Evolutionary conservation across 2,113 vertebrate genomes (phyloP), one percentile per base, ranked within the genome.

Genomic region (Ia io): DNA sequence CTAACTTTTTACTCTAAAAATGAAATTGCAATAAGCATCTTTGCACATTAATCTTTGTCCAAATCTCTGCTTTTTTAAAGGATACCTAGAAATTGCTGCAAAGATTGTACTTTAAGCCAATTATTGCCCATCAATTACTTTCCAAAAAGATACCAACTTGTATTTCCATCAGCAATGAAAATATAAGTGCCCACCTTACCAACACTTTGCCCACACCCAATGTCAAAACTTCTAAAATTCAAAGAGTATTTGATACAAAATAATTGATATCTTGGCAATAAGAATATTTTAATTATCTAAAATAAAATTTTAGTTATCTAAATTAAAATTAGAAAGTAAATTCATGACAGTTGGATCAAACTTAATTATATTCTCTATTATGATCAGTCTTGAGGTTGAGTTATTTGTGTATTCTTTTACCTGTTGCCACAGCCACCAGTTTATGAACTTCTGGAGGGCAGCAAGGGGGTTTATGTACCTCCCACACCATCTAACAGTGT

Each of bases 251-350:
- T 84, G 20, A 53, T 76, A 35, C 1, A 63, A 71, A 91, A 76
- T 85, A 91, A 63, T 9, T 37, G 14, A 6, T 84, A 70, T 79
- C 4, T 80, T 42, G 40, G 35, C 25, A 91, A 88, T 22, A 44
- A 61, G 13, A 69, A 49, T 88, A 65, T 84, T 84, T 83, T 32
- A 61, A 42, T 71, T 37, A 22, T 63, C 67, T 71, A 65, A 61
- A 76, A 76, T 91, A 90, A 65, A 51, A 53, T 67, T 90, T 53
- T 42, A 32, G 14, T 40, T 32, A 63, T 32, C 42, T 44, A 59
- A 44, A 65, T 35, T 51, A 95, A 96, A 83, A 77, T n/a, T 30
- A 49, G 76, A 47, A 93, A 84, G 71, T 37, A 49, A 88, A 65
- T 51, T 65, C 49, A 84, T 71, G 70, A 90, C 28, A 1, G 65